These are phyloP conservation scores for Naso thynnoides DNA, from an alignment of 2,797 vertebrate genomes.

Conservation along the genomic window DNA sequence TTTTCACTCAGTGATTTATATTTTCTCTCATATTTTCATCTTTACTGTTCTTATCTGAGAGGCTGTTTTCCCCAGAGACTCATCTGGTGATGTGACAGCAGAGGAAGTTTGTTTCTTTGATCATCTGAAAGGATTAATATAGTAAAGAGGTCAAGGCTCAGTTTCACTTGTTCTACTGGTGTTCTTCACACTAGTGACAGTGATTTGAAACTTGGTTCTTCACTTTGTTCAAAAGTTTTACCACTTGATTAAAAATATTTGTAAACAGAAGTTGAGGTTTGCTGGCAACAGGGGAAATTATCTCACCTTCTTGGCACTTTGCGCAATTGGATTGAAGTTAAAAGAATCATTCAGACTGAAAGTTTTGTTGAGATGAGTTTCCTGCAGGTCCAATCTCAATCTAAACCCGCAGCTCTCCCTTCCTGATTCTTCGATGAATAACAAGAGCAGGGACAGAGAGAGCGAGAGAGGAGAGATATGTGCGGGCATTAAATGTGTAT, in stretches of 20 bases:
- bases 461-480: slow-evolving; percentile 51
- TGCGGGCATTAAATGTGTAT: slow-evolving; percentile 75
- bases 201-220: background rate
- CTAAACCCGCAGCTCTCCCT: slow-evolving; percentile 12
- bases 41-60: background rate
- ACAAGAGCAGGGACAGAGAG: slow-evolving; percentile 19
- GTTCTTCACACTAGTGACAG: background rate
- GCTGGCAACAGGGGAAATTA: background rate
- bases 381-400: slow-evolving; percentile 29
- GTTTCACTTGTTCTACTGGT: too few relatives aligned
- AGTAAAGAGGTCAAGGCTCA: background rate
- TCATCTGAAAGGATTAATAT: too few relatives aligned
- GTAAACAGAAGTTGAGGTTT: slow-evolving; percentile 5
- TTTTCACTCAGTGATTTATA: background rate
- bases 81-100: background rate
- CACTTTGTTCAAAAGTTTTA: background rate
- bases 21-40: background rate
- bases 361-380: slow-evolving; percentile 33
- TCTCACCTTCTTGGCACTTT: background rate
- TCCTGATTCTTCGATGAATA: slow-evolving; percentile 37
- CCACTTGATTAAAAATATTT: background rate
- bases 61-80: background rate
- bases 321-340: slow-evolving; percentile 5
- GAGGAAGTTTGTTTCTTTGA: background rate
- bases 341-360: slow-evolving; percentile 33